These are phyloP conservation scores for Corythoichthys haematopterus DNA, from an alignment of 2,113 vertebrate genomes.

Conservation along the genomic window DNA sequence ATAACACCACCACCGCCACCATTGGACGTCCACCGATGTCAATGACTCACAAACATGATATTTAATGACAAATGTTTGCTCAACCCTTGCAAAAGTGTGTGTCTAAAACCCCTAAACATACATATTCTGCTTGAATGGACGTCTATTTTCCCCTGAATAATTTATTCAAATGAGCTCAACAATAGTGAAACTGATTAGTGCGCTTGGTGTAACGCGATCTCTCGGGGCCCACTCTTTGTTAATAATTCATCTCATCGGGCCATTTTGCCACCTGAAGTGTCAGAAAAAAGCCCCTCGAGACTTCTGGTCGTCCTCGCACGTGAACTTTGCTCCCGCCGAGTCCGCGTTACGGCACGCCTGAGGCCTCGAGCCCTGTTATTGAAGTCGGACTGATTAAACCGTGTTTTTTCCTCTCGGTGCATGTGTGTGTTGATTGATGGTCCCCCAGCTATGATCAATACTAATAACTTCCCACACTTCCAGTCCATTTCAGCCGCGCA, in stretches of 20 bases:
- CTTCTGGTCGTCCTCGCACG: not conserved
- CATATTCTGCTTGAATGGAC: no score
- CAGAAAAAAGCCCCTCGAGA: not conserved
- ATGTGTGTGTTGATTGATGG: not conserved
- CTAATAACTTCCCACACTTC: conserved; percentile 1
- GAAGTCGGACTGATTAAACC: not conserved
- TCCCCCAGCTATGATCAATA: not conserved
- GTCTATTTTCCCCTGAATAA: not conserved
- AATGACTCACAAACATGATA: no score
- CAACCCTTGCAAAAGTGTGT: no score
- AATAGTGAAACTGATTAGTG: not conserved
- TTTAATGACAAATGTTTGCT: no score
- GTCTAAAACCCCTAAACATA: no score
- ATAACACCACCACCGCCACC: no score
- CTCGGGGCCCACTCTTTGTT: not conserved
- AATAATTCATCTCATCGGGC: not conserved
- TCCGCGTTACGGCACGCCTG: not conserved
- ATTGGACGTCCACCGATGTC: no score
- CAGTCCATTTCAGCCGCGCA: not conserved
- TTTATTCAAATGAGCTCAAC: not conserved
- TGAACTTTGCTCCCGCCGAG: not conserved
- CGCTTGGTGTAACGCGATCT: not conserved
- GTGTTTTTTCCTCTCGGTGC: not conserved
- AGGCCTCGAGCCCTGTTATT: not conserved
- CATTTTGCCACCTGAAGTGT: not conserved